phyloP scores from a whole-genome alignment of 2,113 vertebrate genomes.

The Ageneiosus marmoratus region DNA sequence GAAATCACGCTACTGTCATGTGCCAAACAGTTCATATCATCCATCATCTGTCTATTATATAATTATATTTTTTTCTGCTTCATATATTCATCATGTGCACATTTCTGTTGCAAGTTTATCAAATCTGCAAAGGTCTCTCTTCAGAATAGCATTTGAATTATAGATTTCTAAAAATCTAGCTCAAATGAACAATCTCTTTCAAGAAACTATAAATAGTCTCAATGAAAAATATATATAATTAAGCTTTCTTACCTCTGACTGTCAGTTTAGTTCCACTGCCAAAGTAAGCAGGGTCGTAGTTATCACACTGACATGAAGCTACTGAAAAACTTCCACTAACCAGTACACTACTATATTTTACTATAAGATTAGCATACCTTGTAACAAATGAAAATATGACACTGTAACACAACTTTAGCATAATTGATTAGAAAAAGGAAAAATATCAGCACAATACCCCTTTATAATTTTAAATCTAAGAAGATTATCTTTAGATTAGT shows the following conservation, averaged over 20 bases:
- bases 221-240: not conserved
- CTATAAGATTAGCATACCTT: not conserved
- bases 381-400: not conserved
- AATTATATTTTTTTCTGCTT: not conserved
- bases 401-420: not conserved
- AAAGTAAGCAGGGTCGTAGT: constrained; percentile 65
- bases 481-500: not conserved
- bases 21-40: not conserved
- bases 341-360: not conserved
- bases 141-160: not conserved
- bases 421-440: not conserved
- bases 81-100: not conserved
- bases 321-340: constrained; percentile 60
- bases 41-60: not conserved
- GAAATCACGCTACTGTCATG: not conserved
- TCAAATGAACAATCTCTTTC: not conserved
- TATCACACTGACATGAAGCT: constrained; percentile 67
- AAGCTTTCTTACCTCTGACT: constrained; percentile 64
- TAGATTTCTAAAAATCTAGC: not conserved
- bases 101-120: not conserved
- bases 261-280: constrained; percentile 77
- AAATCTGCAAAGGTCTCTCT: not conserved
- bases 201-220: not conserved
- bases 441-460: not conserved
- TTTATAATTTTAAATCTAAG: not conserved